Evolutionary conservation across 2,888 invertebrate genomes (phyloP).

Genomic region (Actias luna): DNA sequence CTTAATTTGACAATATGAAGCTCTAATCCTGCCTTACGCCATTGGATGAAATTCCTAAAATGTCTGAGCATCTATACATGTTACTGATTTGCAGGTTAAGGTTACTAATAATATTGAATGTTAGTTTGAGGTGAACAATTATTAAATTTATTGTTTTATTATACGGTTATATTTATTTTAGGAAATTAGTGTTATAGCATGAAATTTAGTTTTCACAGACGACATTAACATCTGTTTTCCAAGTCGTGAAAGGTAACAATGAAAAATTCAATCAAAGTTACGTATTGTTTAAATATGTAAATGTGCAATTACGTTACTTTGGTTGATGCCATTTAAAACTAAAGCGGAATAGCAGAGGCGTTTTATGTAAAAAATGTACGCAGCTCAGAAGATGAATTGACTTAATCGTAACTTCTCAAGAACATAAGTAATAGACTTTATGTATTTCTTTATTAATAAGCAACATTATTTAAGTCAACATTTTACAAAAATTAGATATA

Average conservation of each 20-base stretch:
- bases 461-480: background rate
- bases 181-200: no score
- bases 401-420: constrained; percentile 12
- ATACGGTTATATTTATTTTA: no score
- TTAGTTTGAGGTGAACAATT: no score
- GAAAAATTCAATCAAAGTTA: constrained; percentile 25
- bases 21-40: no score
- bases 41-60: no score
- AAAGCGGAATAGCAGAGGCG: constrained; percentile 26
- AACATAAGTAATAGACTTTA: background rate
- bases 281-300: constrained; percentile 33
- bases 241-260: background rate
- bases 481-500: background rate
- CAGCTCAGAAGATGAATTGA: constrained; percentile 22
- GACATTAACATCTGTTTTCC: background rate
- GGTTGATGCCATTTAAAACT: constrained; percentile 28
- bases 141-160: no score
- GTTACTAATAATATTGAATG: no score
- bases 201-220: no score
- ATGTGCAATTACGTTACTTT: constrained; percentile 25
- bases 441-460: background rate
- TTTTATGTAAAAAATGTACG: constrained; percentile 27
- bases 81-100: no score
- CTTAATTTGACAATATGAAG: no score
- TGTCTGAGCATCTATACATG: no score